A percentile compares a stretch with the other conserved stretches of the same genome.
Conservation (phyloP, 2,888 invertebrate genomes). For the Helicoverpa assulta region DNA sequence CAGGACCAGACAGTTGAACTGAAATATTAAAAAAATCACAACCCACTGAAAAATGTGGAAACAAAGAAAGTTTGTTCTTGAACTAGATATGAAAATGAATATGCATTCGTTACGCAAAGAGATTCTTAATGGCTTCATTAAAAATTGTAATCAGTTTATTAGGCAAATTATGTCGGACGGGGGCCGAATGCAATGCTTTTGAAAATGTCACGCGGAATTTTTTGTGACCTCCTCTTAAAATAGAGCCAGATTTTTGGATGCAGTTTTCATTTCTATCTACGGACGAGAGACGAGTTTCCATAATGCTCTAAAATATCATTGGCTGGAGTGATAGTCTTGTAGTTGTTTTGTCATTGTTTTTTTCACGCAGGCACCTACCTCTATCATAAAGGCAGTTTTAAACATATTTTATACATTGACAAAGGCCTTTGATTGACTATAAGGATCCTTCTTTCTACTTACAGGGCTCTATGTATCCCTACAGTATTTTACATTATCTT, state of each 20-base stretch:
- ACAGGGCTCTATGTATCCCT: too few species aligned
- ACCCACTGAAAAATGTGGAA: slow-evolving; percentile 36
- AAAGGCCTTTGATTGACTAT: too few species aligned
- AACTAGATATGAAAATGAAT: slow-evolving; percentile 65
- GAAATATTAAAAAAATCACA: slow-evolving; percentile 20
- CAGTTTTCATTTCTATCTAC: too few species aligned
- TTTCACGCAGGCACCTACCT: too few species aligned
- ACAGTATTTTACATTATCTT: too few species aligned
- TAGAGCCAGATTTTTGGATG: neutral
- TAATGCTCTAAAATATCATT: too few species aligned
- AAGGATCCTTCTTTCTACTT: too few species aligned
- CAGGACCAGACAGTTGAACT: slow-evolving; percentile 28
- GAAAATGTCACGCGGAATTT: slow-evolving; percentile 40
- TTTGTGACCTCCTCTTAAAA: slow-evolving; percentile 8
- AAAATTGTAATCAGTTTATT: slow-evolving; percentile 57
- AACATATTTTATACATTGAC: too few species aligned
- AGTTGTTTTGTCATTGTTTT: too few species aligned
- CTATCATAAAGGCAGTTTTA: too few species aligned
- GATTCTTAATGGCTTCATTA: slow-evolving; percentile 59
- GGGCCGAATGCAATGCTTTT: slow-evolving; percentile 37
- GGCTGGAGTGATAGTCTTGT: too few species aligned
- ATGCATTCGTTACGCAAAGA: slow-evolving; percentile 67
- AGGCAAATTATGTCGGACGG: slow-evolving; percentile 31
- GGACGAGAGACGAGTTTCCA: too few species aligned
- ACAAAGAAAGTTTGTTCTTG: slow-evolving; percentile 74